These are phyloP conservation scores for Parelbella ahira DNA, from an alignment of 2,888 invertebrate genomes.

Conservation along the genomic window DNA sequence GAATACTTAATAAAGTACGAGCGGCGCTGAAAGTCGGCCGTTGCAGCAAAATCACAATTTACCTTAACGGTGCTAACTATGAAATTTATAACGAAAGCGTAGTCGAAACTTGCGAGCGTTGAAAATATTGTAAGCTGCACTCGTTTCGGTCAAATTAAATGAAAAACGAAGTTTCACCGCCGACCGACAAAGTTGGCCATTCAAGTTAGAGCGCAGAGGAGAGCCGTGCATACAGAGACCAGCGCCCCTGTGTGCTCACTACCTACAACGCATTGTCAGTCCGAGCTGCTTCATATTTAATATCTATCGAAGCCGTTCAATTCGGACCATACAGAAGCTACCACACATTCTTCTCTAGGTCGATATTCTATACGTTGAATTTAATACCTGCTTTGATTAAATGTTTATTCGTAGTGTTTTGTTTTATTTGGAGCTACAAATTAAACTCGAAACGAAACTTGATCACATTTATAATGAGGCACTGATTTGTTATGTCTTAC, in stretches of 20 bases:
- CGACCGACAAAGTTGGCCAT: constrained; percentile 69
- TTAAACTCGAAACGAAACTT: no score
- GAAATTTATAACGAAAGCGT: constrained; percentile 70
- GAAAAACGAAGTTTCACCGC: constrained; percentile 73
- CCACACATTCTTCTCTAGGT: no score
- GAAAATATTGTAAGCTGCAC: constrained; percentile 77
- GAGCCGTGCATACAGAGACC: constrained; percentile 38
- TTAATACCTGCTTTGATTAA: no score
- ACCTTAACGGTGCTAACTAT: constrained; percentile 46
- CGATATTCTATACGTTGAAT: no score
- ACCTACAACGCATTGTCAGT: constrained; percentile 24
- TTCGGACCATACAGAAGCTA: no score
- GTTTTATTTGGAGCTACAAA: no score
- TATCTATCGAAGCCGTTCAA: constrained; percentile 26
- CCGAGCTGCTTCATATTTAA: constrained; percentile 24
- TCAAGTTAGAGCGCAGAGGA: constrained; percentile 57
- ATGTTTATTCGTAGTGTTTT: no score
- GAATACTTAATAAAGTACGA: constrained; percentile 18
- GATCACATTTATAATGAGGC: no score
- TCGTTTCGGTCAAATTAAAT: constrained; percentile 78
- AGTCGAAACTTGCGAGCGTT: constrained; percentile 69
- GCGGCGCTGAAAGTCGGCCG: constrained; percentile 5
- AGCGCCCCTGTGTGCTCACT: constrained; percentile 23
- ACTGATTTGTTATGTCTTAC: no score
- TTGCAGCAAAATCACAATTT: constrained; percentile 33